These are phyloP conservation scores for Hypselothyrea guttata DNA, from an alignment of 2,888 invertebrate species.

Conservation along the genomic window DNA sequence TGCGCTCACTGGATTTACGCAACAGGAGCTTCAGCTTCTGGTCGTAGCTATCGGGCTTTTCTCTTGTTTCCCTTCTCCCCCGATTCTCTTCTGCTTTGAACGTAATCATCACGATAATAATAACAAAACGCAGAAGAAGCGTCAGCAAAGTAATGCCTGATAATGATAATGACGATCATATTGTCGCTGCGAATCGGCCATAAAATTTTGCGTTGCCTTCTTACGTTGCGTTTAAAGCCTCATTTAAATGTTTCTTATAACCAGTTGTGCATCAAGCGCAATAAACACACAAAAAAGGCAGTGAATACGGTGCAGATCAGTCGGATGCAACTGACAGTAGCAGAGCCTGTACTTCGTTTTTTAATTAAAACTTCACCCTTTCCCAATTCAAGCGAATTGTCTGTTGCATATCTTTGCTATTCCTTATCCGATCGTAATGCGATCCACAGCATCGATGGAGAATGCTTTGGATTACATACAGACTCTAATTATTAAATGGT, in stretches of 20 bases:
- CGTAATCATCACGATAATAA: conserved; percentile 67
- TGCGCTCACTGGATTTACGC: conserved; percentile 71
- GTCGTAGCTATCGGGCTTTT: background rate
- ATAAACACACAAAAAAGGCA: conserved; percentile 1
- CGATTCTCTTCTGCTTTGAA: conserved; percentile 19
- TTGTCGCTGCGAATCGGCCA: conserved; percentile 47
- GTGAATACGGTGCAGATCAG: too few relatives aligned
- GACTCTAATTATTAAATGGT: too few relatives aligned
- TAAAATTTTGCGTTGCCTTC: conserved; percentile 54
- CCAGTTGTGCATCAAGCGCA: conserved; percentile 55
- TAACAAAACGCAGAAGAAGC: conserved; percentile 13
- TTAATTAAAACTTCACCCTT: too few relatives aligned
- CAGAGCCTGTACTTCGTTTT: too few relatives aligned
- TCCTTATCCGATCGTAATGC: too few relatives aligned
- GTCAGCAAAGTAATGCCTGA: conserved; percentile 26
- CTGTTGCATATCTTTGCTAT: too few relatives aligned
- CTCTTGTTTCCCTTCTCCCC: conserved; percentile 1
- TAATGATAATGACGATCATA: conserved; percentile 55
- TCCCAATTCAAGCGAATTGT: too few relatives aligned
- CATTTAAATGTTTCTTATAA: conserved; percentile 56
- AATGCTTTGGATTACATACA: too few relatives aligned
- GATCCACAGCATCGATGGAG: too few relatives aligned
- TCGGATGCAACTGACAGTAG: too few relatives aligned
- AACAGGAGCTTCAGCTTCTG: conserved; percentile 67
- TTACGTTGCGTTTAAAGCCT: conserved; percentile 28